Conservation (phyloP, 2,797 vertebrate genomes). For the Petrocephalus schoutedeni region DNA sequence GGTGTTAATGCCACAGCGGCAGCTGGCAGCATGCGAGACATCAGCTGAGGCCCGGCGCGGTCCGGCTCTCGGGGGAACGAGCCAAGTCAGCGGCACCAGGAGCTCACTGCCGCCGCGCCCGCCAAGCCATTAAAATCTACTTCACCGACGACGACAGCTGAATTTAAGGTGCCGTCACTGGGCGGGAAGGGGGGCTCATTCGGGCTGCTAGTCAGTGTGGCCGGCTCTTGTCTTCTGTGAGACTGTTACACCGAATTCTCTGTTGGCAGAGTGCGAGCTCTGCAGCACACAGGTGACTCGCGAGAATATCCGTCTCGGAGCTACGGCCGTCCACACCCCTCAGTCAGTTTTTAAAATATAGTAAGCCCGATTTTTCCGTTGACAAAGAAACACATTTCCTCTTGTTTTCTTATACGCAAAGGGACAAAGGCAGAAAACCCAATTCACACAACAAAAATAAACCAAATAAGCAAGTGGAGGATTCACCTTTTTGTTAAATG, state of each 20-base stretch:
- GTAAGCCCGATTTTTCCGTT: background rate
- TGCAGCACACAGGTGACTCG: conserved; percentile 29
- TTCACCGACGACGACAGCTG: conserved; percentile 51
- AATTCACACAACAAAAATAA: background rate
- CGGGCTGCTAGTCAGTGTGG: conserved; percentile 19
- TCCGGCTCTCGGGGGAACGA: background rate
- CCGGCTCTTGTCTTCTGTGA: conserved; percentile 34
- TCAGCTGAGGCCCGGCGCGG: conserved; percentile 17
- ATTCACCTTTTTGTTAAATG: background rate
- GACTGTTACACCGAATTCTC: conserved; percentile 30
- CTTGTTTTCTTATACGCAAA: background rate
- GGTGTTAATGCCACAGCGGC: background rate
- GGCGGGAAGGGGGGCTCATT: background rate
- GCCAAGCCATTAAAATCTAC: conserved; percentile 53
- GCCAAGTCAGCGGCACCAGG: conserved; percentile 35
- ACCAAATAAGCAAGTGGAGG: background rate
- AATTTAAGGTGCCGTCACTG: conserved; percentile 57
- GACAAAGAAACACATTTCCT: background rate
- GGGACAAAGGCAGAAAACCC: background rate
- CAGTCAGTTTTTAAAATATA: background rate
- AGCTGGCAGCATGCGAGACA: background rate
- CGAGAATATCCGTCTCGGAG: background rate
- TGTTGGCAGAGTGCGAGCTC: conserved; percentile 24
- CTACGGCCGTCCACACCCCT: background rate
- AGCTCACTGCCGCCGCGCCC: conserved; percentile 41